A percentile compares a stretch with the other conserved stretches of the same genome.
Conservation (phyloP, 2,113 vertebrate species). For the Lepus americanus region DNA sequence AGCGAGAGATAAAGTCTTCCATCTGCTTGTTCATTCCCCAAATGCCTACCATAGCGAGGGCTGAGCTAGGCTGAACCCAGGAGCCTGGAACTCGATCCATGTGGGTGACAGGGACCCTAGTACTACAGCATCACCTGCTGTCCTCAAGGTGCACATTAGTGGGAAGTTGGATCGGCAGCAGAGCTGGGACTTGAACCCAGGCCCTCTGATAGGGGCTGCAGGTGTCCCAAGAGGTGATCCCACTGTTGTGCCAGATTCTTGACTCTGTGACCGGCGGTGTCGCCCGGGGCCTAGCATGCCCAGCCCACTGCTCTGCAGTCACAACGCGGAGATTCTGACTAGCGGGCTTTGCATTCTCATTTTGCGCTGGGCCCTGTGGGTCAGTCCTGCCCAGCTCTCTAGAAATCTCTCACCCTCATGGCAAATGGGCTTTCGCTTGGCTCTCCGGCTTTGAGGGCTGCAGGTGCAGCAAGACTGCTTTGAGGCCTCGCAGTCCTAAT, state of each 20-base stretch:
- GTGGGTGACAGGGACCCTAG: no score
- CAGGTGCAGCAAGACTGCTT: background rate
- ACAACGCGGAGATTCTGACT: background rate
- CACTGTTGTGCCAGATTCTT: background rate
- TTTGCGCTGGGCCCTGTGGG: background rate
- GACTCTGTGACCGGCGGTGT: background rate
- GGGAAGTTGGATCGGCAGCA: no score
- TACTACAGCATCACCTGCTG: no score
- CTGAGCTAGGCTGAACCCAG: no score
- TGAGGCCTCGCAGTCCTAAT: background rate
- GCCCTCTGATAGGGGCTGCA: no score
- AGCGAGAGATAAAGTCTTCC: no score
- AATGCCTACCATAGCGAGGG: no score
- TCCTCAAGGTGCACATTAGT: no score
- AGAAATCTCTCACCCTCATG: background rate
- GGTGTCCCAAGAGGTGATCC: no score
- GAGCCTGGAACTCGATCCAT: no score
- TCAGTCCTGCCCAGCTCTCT: background rate
- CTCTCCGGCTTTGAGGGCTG: background rate
- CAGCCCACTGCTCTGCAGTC: background rate
- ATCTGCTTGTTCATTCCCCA: no score
- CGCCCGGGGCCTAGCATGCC: rapidly evolving
- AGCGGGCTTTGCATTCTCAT: rapidly evolving
- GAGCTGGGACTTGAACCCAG: no score
- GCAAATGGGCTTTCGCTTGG: background rate